phyloP scores from a whole-genome alignment of 2,113 vertebrate species.

The Natator depressus region DNA sequence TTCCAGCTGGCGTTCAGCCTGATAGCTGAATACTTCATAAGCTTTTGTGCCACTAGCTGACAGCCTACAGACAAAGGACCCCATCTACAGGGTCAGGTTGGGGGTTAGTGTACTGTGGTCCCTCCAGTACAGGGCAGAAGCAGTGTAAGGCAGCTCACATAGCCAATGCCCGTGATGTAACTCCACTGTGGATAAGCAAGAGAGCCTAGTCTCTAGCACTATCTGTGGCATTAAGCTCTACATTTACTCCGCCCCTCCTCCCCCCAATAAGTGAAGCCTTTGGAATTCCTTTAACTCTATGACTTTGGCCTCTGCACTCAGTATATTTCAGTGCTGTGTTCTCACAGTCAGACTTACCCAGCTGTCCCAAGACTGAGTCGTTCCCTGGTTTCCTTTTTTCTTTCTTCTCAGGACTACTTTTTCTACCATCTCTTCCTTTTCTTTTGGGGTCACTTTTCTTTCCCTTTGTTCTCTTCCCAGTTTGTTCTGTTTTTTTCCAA shows the following conservation, averaged over 20 bases:
- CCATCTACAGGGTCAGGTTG: neutral
- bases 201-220: neutral
- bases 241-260: neutral
- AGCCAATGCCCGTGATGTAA: neutral
- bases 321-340: neutral
- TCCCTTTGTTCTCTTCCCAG: conserved; percentile 87
- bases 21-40: neutral
- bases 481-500: conserved; percentile 82
- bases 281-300: neutral
- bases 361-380: conserved; percentile 91
- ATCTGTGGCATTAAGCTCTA: neutral
- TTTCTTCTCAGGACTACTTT: conserved; percentile 91
- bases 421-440: conserved; percentile 88
- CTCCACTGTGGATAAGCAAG: accelerated
- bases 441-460: conserved; percentile 89
- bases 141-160: neutral
- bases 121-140: neutral
- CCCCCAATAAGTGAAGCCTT: neutral
- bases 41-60: neutral
- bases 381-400: conserved; percentile 90
- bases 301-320: neutral
- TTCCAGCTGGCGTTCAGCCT: neutral
- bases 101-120: neutral
- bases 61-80: neutral
- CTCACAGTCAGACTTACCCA: conserved; percentile 85